phyloP scores from a whole-genome alignment of 64 coral and sea anemone genomes.

The Montipora foliosa region DNA sequence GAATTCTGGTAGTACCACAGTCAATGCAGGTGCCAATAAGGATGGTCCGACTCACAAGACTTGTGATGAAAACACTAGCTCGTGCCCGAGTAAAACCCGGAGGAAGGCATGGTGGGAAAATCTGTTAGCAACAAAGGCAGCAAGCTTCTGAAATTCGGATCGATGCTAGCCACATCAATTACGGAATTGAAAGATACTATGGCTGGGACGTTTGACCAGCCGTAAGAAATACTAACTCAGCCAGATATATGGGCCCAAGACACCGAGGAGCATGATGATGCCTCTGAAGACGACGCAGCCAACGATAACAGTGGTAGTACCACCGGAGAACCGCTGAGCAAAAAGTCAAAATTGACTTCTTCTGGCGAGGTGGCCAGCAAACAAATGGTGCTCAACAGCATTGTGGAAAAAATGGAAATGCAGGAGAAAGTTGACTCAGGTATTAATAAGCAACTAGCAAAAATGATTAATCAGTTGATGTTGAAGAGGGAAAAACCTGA shows the following conservation, averaged over 20 bases:
- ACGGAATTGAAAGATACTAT: slow-evolving; percentile 14
- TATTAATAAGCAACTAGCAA: no score
- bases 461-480: no score
- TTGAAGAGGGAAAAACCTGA: no score
- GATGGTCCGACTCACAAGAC: not conserved
- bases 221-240: slow-evolving; percentile 5
- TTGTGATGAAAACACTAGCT: slow-evolving; percentile 5
- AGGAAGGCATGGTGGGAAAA: not conserved
- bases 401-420: no score
- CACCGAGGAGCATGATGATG: not conserved
- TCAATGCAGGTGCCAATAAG: not conserved
- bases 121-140: slow-evolving; percentile 3
- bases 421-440: no score
- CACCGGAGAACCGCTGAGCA: not conserved
- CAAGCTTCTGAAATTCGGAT: not conserved
- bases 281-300: not conserved
- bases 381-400: no score
- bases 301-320: not conserved
- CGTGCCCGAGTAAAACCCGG: not conserved
- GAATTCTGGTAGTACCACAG: slow-evolving; percentile 12
- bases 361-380: no score
- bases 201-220: slow-evolving; percentile 25
- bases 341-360: no score
- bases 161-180: slow-evolving; percentile 5
- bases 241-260: not conserved